Base-by-base conservation (phyloP, 1,140 invertebrate species). In the Agrypnia vestita region DNA sequence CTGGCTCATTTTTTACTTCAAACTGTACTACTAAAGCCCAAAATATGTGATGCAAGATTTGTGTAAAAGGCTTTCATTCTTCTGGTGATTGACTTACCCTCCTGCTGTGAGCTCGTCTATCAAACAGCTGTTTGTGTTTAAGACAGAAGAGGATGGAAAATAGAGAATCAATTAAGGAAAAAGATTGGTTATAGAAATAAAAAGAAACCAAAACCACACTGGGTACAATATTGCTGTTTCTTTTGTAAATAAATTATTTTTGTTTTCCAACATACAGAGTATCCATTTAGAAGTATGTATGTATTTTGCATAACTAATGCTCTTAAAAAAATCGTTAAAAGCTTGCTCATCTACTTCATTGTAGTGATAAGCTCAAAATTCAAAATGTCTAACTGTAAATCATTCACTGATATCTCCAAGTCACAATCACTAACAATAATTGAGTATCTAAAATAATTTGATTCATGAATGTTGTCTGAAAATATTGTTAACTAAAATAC, bases 71-170 rank as follows among this genome's bases (percentile, higher is more conserved):
- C 44, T 4, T 76, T 76, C 59, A n/a, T 11, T 64, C 44, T 43
- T 69, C 64, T 69, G 25, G 6, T 69, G 43, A 19, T 62, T 13
- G 61, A 95, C 94, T 95, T 94, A 95, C 94, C 94, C 94, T 89
- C 91, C 93, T 85, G 92, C 92, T 89, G 93, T 92, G 90, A 95
- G 91, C 92, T 95, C 94, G 91, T 95, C 94, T 91, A 95, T 94
- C 91, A 95, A 92, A 94, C 94, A 95, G 93, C 94, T 95, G 92
- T 90, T 90, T 89, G 87, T 88, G 89, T 90, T 89, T 86, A 89
- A 86, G 88, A 88, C 89, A 88, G 91, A 89, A 92, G 91, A 91
- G 90, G 74, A 86, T 85, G 86, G 90, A 89, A 88, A 87, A 88
- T 88, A 90, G 88, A 91, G 90, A 92, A 91, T 78, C 76, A 78